Evolutionary conservation across 1,140 invertebrate species (phyloP), one percentile per base, ranked within the genome.

Genomic region (Bombus balteatus): DNA sequence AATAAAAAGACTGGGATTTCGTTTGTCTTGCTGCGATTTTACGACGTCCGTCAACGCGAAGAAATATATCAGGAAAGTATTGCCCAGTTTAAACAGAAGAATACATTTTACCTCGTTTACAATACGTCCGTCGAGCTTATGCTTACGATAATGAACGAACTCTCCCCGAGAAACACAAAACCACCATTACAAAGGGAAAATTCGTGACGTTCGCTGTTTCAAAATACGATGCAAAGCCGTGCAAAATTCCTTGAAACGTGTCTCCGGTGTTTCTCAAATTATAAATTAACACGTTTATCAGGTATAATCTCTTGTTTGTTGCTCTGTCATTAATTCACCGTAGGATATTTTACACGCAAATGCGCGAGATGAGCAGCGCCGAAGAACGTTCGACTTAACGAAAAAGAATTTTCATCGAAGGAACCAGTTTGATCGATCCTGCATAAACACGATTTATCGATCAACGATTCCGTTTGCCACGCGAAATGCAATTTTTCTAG

Each of bases 71-170:
- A 18, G 25, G 1, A 76, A 47, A 34, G 1, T 37, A 28, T 37
- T 59, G 34, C 13, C 25, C 25, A 37, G 37, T 75, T 43, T 72
- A 72, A 43, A 13, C 39, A 8, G 71, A 47, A 22, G 41, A 43
- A 43, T 76, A 57, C 37, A 37, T 39, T 47, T 25, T 37, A 28
- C 9, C 32, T 37, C 34, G 13, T 59, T 76, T 39, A 18, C 25
- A n/a, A 28, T 37, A 76, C 25, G 32, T 28, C 12, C 12, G 34
- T 25, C 47, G 34, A 12, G 28, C 13, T 57, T 57, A 41, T 43
- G 71, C 15, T 73, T 47, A 73, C 32, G 41, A 73, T 73, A 47
- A 47, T 32, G n/a, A 73, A 73, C 18, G n/a, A 73, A 73, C n/a
- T 73, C 41, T 43, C 41, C 3, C 2, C 6, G 43, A 22, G 41